phyloP scores from a whole-genome alignment of 1,140 invertebrate genomes.

The Monomorium pharaonis region DNA sequence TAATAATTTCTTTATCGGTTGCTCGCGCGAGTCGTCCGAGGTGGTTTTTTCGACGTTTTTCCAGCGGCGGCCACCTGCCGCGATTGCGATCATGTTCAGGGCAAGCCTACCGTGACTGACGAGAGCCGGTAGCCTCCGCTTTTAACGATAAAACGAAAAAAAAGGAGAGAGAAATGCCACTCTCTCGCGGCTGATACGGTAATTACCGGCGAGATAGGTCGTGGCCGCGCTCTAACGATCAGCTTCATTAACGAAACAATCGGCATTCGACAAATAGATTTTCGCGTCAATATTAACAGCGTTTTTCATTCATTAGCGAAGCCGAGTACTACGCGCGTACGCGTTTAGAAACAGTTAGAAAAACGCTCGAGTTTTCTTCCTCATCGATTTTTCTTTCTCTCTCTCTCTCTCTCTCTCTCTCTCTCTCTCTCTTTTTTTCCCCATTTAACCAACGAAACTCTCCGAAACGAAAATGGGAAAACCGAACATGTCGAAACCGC shows the following conservation, averaged over 20 bases:
- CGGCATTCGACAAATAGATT: conserved; percentile 67
- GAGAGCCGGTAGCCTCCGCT: background rate
- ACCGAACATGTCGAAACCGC: conserved; percentile 31
- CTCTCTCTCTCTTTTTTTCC: background rate
- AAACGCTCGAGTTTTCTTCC: conserved; percentile 27
- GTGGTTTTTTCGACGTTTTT: conserved; percentile 28
- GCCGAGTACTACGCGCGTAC: background rate
- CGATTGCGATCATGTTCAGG: conserved; percentile 31
- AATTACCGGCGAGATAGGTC: conserved; percentile 60
- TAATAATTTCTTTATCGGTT: conserved; percentile 51
- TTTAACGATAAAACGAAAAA: conserved; percentile 28
- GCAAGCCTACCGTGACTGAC: conserved; percentile 56
- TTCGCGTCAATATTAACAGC: conserved; percentile 63
- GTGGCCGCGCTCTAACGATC: conserved; percentile 60
- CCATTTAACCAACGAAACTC: conserved; percentile 8
- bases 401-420: no score
- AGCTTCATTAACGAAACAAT: conserved; percentile 61
- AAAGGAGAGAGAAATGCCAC: background rate
- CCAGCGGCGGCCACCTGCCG: background rate
- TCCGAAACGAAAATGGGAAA: conserved; percentile 17
- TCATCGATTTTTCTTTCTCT: no score
- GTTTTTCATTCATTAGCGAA: conserved; percentile 58
- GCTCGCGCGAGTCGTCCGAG: background rate
- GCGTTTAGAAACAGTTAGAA: background rate
- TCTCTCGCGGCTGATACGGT: conserved; percentile 55